phyloP scores from a whole-genome alignment of 64 coral and sea anemone genomes.

The Stichodactyla helianthus region DNA sequence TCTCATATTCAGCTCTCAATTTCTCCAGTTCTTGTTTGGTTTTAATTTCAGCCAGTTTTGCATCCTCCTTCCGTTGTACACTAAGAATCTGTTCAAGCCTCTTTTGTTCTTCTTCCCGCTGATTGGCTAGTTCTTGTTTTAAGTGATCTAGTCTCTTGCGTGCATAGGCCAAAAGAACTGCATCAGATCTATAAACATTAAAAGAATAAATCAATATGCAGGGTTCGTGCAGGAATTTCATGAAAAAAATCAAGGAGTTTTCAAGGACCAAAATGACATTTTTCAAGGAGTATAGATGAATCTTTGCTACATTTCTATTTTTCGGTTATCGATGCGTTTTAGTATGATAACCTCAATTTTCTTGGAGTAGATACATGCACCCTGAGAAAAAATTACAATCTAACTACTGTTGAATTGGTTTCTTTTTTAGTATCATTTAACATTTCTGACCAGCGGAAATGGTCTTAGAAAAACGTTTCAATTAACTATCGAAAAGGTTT shows the following conservation, averaged over 20 bases:
- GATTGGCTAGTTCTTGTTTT: slow-evolving; percentile 52
- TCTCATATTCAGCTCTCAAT: slow-evolving; percentile 67
- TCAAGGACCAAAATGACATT: too few relatives aligned
- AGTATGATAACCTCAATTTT: too few relatives aligned
- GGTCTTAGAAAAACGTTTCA: too few relatives aligned
- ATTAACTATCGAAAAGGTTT: too few relatives aligned
- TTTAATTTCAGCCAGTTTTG: slow-evolving; percentile 79
- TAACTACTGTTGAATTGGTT: too few relatives aligned
- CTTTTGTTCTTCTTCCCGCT: slow-evolving; percentile 67
- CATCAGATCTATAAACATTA: slow-evolving; percentile 37
- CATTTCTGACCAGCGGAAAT: too few relatives aligned
- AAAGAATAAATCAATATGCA: not conserved
- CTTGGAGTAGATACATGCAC: too few relatives aligned
- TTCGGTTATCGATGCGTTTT: too few relatives aligned
- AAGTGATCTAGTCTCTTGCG: slow-evolving; percentile 79
- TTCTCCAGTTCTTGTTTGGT: slow-evolving; percentile 86
- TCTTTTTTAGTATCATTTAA: too few relatives aligned
- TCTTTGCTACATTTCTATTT: too few relatives aligned
- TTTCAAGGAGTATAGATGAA: too few relatives aligned
- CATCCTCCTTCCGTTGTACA: slow-evolving; percentile 69
- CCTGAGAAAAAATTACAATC: too few relatives aligned
- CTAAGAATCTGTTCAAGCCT: slow-evolving; percentile 73
- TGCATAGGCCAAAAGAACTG: slow-evolving; percentile 87
- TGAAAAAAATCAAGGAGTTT: slow-evolving; percentile 15
- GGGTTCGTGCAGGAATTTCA: not conserved